These are phyloP conservation scores for Temnopleurus reevesii DNA, from an alignment of 53 echinoderm and acorn worm genomes.

Conservation along the genomic window DNA sequence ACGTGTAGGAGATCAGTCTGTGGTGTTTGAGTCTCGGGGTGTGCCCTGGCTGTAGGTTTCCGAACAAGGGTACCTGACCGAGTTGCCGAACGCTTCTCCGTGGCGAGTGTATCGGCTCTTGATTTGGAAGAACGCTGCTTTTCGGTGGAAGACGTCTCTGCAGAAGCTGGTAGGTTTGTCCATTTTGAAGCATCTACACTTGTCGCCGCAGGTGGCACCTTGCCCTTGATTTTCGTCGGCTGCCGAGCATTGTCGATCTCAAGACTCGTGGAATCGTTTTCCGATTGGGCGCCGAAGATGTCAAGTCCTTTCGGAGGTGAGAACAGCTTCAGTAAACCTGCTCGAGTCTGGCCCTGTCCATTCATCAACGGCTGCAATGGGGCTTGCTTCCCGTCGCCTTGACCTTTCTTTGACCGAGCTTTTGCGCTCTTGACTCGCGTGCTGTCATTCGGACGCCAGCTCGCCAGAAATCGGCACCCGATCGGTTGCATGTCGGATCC, in stretches of 20 bases:
- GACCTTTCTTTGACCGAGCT: background rate
- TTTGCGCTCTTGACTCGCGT: background rate
- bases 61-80: background rate
- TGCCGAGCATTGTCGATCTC: background rate
- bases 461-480: slow-evolving; percentile 39
- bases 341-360: background rate
- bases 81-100: background rate
- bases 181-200: slow-evolving; percentile 33
- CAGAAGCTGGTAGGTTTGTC: background rate
- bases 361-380: background rate
- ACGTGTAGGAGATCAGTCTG: background rate
- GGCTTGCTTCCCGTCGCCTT: background rate
- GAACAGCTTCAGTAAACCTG: slow-evolving; percentile 20
- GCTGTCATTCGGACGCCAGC: slow-evolving; percentile 45
- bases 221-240: background rate
- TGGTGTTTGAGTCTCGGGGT: background rate
- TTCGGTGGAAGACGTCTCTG: background rate
- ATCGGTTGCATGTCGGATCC: slow-evolving; percentile 25
- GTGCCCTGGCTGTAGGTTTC: background rate
- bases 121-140: background rate
- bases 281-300: background rate
- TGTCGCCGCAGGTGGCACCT: background rate
- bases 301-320: background rate
- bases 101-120: background rate
- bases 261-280: background rate